phyloP scores from a whole-genome alignment of 1,140 invertebrate genomes.

The Dendrolimus kikuchii region DNA sequence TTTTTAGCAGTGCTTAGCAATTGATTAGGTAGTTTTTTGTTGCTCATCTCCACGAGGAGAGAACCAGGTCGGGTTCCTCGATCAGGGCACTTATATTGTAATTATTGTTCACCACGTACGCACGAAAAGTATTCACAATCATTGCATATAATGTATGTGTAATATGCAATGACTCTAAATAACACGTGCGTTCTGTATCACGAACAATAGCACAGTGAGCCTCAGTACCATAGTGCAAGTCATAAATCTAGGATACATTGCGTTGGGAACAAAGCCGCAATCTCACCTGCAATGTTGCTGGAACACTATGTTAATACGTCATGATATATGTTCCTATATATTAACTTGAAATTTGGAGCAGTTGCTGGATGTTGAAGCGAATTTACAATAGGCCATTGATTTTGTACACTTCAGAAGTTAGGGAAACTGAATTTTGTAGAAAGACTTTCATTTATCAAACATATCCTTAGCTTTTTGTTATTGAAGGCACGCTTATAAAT shows the following conservation, averaged over 20 bases:
- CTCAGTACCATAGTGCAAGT: slow-evolving; percentile 17
- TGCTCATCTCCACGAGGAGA: too few relatives aligned
- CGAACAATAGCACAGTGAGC: slow-evolving; percentile 21
- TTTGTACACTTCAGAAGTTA: slow-evolving; percentile 1
- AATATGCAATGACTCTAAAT: slow-evolving; percentile 9
- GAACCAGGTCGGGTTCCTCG: too few relatives aligned
- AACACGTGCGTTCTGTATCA: slow-evolving; percentile 20
- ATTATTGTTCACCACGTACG: too few relatives aligned
- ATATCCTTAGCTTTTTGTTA: too few relatives aligned
- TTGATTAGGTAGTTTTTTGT: too few relatives aligned
- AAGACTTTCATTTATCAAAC: too few relatives aligned
- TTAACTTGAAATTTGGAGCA: slow-evolving; percentile 13
- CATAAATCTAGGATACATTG: slow-evolving; percentile 36
- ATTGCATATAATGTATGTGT: too few relatives aligned
- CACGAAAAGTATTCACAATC: too few relatives aligned
- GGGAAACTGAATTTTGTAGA: background rate
- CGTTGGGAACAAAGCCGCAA: slow-evolving; percentile 34
- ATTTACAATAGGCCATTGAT: background rate
- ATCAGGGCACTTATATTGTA: too few relatives aligned
- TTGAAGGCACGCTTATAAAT: too few relatives aligned
- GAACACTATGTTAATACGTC: slow-evolving; percentile 26
- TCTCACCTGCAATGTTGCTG: slow-evolving; percentile 44
- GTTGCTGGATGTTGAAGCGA: slow-evolving; percentile 15
- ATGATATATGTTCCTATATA: slow-evolving; percentile 40
- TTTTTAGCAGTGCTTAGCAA: too few relatives aligned